Evolutionary conservation across 2,888 invertebrate genomes (phyloP).

Genomic region (Eristalinus sepulchralis): DNA sequence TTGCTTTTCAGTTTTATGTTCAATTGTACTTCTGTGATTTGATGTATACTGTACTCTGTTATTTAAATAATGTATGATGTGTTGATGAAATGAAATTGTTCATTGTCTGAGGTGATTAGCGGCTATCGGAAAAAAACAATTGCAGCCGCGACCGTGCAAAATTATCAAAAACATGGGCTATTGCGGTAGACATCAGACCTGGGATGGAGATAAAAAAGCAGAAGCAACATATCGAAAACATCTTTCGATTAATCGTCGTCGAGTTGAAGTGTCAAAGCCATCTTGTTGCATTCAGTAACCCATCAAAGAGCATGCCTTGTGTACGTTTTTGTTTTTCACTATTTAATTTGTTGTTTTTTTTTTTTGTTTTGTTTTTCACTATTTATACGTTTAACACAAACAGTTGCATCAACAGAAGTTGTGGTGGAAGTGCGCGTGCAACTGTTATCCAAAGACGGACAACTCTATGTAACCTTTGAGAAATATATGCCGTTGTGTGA

Average conservation of each 20-base stretch:
- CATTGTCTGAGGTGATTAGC: slow-evolving; percentile 47
- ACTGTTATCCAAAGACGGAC: too few relatives aligned
- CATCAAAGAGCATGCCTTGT: background rate
- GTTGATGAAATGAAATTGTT: slow-evolving; percentile 43
- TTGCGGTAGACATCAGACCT: slow-evolving; percentile 61
- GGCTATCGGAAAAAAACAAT: slow-evolving; percentile 51
- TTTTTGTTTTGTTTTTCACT: too few relatives aligned
- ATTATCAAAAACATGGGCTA: slow-evolving; percentile 66
- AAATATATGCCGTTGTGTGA: too few relatives aligned
- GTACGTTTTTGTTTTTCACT: background rate
- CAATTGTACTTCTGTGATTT: slow-evolving; percentile 22
- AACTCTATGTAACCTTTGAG: too few relatives aligned
- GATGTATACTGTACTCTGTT: slow-evolving; percentile 3
- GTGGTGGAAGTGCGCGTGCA: too few relatives aligned
- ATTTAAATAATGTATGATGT: slow-evolving; percentile 23
- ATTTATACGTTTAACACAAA: too few relatives aligned
- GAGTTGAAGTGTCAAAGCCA: slow-evolving; percentile 48
- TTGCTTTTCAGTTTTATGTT: slow-evolving; percentile 13
- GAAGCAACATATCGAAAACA: slow-evolving; percentile 63
- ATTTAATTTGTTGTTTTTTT: too few relatives aligned
- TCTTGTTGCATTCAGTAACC: background rate
- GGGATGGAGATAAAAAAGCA: slow-evolving; percentile 50
- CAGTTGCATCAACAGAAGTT: too few relatives aligned
- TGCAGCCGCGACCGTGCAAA: slow-evolving; percentile 63
- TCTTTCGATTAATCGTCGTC: slow-evolving; percentile 36